phyloP scores from a whole-genome alignment of 2,888 invertebrate genomes.

The Chymomyza fuscimana region DNA sequence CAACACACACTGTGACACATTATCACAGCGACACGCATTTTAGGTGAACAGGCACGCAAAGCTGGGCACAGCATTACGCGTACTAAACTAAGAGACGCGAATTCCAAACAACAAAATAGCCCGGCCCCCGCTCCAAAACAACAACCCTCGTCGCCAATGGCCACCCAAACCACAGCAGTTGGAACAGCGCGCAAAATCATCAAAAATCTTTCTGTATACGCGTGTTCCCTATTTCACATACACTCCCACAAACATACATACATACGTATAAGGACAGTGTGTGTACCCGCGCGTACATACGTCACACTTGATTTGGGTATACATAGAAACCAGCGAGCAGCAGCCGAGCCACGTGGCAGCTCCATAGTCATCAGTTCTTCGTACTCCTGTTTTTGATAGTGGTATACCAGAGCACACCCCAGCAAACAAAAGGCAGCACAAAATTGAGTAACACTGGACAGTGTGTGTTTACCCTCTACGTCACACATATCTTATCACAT shows the following conservation, averaged over 20 bases:
- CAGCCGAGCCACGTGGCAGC: conserved; percentile 30
- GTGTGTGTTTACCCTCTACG: too few species aligned
- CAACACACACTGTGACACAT: conserved; percentile 46
- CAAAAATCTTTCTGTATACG: conserved; percentile 2
- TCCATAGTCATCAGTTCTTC: not conserved
- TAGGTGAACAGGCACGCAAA: conserved; percentile 72
- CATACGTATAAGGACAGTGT: not conserved
- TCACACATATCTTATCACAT: too few species aligned
- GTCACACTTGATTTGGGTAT: conserved; percentile 53
- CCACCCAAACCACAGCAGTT: not conserved
- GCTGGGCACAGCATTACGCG: conserved; percentile 52
- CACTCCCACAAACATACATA: not conserved
- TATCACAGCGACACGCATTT: conserved; percentile 74
- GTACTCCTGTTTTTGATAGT: conserved; percentile 1
- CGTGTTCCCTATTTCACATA: conserved; percentile 12
- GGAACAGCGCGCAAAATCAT: conserved; percentile 10
- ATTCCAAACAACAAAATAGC: not conserved
- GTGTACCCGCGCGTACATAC: not conserved
- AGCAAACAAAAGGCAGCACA: not conserved
- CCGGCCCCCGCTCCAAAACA: not conserved
- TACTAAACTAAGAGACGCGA: conserved; percentile 47
- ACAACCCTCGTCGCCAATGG: not conserved
- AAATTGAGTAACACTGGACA: too few species aligned
- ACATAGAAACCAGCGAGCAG: conserved; percentile 53
- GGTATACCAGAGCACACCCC: not conserved